These are phyloP conservation scores for Augochlora pura DNA, from an alignment of 1,140 invertebrate genomes.

Conservation along the genomic window DNA sequence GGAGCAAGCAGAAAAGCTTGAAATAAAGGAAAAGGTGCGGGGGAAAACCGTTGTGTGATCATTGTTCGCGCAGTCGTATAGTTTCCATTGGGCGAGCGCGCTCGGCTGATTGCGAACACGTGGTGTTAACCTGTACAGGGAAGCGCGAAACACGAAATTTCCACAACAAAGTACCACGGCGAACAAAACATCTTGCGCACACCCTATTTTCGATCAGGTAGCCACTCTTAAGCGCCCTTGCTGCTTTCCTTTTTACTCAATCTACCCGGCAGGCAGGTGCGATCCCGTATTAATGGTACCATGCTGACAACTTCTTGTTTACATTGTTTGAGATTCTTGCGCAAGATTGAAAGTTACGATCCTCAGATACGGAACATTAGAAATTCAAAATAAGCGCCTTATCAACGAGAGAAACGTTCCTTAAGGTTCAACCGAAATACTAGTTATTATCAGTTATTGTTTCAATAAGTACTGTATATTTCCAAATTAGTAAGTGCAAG, in stretches of 20 bases:
- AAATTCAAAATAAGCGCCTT: no score
- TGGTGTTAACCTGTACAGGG: slow-evolving; percentile 40
- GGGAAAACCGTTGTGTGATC: slow-evolving; percentile 9
- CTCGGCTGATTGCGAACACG: slow-evolving; percentile 33
- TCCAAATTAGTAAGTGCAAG: no score
- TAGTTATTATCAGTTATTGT: no score
- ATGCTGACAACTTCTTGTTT: slow-evolving; percentile 24
- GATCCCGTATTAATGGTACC: slow-evolving; percentile 44
- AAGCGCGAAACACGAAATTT: slow-evolving; percentile 63
- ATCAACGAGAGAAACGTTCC: background rate
- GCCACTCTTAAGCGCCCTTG: slow-evolving; percentile 66
- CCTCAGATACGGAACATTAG: background rate
- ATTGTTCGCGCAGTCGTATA: background rate
- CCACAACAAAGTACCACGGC: slow-evolving; percentile 69
- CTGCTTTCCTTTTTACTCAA: slow-evolving; percentile 48
- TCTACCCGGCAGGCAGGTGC: slow-evolving; percentile 43
- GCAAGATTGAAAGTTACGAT: background rate
- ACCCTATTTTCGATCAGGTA: slow-evolving; percentile 72
- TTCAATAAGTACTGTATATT: no score
- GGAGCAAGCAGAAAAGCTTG: background rate
- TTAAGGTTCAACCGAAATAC: no score
- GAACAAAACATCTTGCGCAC: slow-evolving; percentile 59
- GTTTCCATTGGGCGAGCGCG: background rate
- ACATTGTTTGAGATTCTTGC: background rate
- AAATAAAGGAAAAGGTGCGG: background rate